These are phyloP conservation scores for Condylura cristata DNA, from an alignment of 2,113 vertebrate species.

Conservation along the genomic window DNA sequence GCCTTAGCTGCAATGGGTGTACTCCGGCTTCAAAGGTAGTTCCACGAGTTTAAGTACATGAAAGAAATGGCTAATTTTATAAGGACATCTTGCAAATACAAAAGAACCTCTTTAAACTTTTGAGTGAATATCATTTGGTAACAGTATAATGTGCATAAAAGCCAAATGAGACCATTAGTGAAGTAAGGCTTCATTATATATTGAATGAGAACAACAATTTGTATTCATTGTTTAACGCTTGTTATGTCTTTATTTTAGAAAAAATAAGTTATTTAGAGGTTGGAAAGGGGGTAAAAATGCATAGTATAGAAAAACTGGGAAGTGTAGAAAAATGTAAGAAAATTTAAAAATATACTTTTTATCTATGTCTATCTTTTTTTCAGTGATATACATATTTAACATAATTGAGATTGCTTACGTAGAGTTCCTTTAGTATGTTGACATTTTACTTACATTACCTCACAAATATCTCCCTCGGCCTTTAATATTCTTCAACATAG, in stretches of 20 bases:
- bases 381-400: not conserved
- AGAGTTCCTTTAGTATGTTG: not conserved
- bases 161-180: not conserved
- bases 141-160: not conserved
- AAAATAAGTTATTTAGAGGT: constrained; percentile 1
- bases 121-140: constrained; percentile 32
- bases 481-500: constrained; percentile 41
- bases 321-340: not conserved
- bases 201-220: not conserved
- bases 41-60: constrained; percentile 43
- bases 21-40: constrained; percentile 33
- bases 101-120: constrained; percentile 35
- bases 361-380: not conserved
- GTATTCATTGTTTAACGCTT: constrained; percentile 28
- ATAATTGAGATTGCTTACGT: not conserved
- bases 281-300: not conserved
- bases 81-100: constrained; percentile 34
- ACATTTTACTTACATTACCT: not conserved
- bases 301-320: constrained; percentile 11
- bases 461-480: not conserved
- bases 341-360: constrained; percentile 26
- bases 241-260: not conserved
- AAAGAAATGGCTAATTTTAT: constrained; percentile 62
- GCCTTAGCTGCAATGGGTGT: constrained; percentile 1
- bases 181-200: not conserved